Evolutionary conservation across 2,888 invertebrate species (phyloP).

Genomic region (Ptychoptera albimana): DNA sequence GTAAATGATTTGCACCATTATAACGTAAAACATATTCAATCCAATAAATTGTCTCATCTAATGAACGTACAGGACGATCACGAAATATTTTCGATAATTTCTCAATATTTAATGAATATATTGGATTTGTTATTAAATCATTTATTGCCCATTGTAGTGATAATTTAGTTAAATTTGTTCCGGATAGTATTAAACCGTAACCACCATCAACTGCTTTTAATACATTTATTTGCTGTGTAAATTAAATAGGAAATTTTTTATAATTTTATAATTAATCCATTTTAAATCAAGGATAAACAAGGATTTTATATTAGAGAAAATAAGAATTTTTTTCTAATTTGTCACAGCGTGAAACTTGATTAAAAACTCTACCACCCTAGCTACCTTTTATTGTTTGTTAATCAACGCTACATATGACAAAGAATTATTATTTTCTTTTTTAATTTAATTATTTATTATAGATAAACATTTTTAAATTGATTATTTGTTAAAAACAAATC

Average conservation of each 20-base stretch:
- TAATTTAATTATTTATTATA: no score
- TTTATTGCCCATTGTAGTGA: slow-evolving; percentile 19
- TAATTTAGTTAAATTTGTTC: slow-evolving; percentile 21
- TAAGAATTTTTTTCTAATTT: no score
- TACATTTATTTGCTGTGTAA: slow-evolving; percentile 24
- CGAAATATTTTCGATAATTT: slow-evolving; percentile 24
- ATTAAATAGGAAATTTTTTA: slow-evolving; percentile 10
- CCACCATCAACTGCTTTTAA: slow-evolving; percentile 24
- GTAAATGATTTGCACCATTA: slow-evolving; percentile 26
- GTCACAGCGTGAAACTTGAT: no score
- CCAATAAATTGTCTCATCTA: slow-evolving; percentile 31
- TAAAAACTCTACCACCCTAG: no score
- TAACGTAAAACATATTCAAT: slow-evolving; percentile 30
- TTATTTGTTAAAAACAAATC: no score
- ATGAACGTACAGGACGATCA: slow-evolving; percentile 24
- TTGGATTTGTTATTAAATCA: slow-evolving; percentile 25
- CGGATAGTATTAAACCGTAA: slow-evolving; percentile 24
- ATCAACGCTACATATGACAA: no score
- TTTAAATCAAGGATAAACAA: no score
- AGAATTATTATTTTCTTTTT: no score
- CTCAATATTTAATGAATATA: slow-evolving; percentile 23
- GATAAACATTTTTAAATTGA: no score
- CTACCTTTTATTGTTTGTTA: no score
- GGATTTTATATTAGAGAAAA: no score
- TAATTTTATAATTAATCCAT: slow-evolving; percentile 8